Evolutionary conservation across 2,113 vertebrate genomes (phyloP).

Genomic region (Himantopus leucocephalus): DNA sequence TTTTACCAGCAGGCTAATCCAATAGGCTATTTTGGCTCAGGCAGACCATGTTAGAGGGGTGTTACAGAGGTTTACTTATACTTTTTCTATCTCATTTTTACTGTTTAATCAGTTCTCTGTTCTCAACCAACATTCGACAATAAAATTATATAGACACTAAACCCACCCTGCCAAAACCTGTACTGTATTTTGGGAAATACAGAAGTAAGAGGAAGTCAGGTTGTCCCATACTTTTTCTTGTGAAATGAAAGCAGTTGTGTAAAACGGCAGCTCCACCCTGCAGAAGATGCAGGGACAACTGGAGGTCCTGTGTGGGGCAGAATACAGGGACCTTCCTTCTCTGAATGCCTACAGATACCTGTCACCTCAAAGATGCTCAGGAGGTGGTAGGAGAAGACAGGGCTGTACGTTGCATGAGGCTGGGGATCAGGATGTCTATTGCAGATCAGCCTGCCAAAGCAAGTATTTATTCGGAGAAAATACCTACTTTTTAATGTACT

Average conservation of each 20-base stretch:
- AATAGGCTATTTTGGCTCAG: background rate
- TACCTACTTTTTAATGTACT: background rate
- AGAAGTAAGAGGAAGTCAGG: background rate
- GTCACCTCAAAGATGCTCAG: background rate
- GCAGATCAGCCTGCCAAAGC: background rate
- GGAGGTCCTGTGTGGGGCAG: accelerated
- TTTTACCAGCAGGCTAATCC: background rate
- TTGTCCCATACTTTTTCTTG: background rate
- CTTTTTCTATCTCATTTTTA: background rate
- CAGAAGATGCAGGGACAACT: background rate
- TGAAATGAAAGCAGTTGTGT: background rate
- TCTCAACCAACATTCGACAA: background rate
- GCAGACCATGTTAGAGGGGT: background rate
- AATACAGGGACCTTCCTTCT: background rate
- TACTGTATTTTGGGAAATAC: background rate
- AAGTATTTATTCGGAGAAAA: background rate
- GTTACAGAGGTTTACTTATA: background rate
- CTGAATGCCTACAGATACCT: background rate
- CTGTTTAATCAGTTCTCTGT: background rate
- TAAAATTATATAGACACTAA: background rate
- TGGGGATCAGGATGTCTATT: background rate
- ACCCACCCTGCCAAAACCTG: background rate
- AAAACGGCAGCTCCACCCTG: background rate
- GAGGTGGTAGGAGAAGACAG: background rate
- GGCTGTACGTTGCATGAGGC: background rate